A percentile compares a stretch with the other conserved stretches of the same genome.
Conservation (phyloP, 2,888 invertebrate genomes). For the Erpobdella octoculata region DNA sequence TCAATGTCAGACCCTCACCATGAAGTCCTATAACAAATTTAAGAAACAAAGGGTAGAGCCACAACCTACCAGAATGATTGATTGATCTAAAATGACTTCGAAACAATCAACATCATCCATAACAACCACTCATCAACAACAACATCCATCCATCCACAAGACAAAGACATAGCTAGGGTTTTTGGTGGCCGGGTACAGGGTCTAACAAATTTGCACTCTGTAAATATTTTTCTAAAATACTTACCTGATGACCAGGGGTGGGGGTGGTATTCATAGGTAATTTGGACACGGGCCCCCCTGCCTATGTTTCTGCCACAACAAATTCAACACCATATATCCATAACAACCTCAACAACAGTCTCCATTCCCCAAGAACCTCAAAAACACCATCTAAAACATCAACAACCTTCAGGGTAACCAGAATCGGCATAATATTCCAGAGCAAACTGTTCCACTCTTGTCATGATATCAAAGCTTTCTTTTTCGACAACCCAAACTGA, state of each 20-base stretch:
- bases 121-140: neutral
- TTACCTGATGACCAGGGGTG: neutral
- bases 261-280: neutral
- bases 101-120: neutral
- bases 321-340: neutral
- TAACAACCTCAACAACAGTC: neutral
- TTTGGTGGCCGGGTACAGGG: too few relatives aligned
- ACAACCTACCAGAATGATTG: too few relatives aligned
- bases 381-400: neutral
- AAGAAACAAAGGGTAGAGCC: too few relatives aligned
- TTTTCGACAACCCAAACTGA: slow-evolving; percentile 21
- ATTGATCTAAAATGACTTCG: too few relatives aligned
- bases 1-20: slow-evolving; percentile 64
- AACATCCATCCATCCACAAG: neutral
- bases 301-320: neutral
- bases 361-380: neutral
- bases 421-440: slow-evolving; percentile 55
- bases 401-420: slow-evolving; percentile 57
- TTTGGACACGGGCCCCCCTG: neutral
- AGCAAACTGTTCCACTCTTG: slow-evolving; percentile 58
- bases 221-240: neutral
- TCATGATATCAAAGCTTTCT: slow-evolving; percentile 26
- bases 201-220: too few relatives aligned
- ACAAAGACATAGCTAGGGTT: neutral
- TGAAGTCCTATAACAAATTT: too few relatives aligned